A percentile compares a stretch with the other conserved stretches of the same genome.
These are phyloP conservation scores for Sussaba pulchella DNA, from an alignment of 2,888 invertebrate species.

Conservation along the genomic window DNA sequence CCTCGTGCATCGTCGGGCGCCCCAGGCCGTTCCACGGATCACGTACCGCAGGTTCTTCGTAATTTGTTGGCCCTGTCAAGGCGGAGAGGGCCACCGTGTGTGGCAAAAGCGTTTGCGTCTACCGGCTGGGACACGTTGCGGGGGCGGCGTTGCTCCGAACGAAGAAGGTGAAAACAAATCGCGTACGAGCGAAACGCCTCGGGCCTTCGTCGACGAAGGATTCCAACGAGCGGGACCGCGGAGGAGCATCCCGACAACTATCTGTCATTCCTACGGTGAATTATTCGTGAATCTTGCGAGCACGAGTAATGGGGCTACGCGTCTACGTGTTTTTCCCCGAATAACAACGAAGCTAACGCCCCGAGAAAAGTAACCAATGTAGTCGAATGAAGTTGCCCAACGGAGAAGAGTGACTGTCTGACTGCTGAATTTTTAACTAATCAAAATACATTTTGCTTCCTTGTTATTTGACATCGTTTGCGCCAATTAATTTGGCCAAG, in stretches of 20 bases:
- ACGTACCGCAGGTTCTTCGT: slow-evolving; percentile 67
- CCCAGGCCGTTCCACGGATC: slow-evolving; percentile 37
- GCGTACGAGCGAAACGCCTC: slow-evolving; percentile 1
- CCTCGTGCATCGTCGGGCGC: too few species aligned
- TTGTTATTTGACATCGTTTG: too few species aligned
- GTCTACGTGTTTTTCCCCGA: not conserved
- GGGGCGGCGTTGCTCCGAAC: slow-evolving; percentile 46
- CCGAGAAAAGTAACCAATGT: not conserved
- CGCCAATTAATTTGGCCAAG: too few species aligned
- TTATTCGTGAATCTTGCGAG: slow-evolving; percentile 19
- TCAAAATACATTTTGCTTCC: too few species aligned
- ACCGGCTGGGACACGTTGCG: not conserved
- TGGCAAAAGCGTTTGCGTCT: slow-evolving; percentile 27
- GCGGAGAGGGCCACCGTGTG: slow-evolving; percentile 5
- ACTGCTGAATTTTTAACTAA: too few species aligned
- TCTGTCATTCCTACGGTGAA: slow-evolving; percentile 35
- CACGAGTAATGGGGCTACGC: not conserved
- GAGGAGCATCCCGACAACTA: slow-evolving; percentile 12
- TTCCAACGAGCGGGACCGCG: not conserved
- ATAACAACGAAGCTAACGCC: slow-evolving; percentile 5
- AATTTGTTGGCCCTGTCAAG: slow-evolving; percentile 67
- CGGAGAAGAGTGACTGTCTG: not conserved
- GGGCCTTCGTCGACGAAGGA: slow-evolving; percentile 22
- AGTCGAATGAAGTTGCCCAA: not conserved
- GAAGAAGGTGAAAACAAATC: slow-evolving; percentile 56